Conservation (phyloP, 2,113 vertebrate species). For the Chloebia gouldiae region DNA sequence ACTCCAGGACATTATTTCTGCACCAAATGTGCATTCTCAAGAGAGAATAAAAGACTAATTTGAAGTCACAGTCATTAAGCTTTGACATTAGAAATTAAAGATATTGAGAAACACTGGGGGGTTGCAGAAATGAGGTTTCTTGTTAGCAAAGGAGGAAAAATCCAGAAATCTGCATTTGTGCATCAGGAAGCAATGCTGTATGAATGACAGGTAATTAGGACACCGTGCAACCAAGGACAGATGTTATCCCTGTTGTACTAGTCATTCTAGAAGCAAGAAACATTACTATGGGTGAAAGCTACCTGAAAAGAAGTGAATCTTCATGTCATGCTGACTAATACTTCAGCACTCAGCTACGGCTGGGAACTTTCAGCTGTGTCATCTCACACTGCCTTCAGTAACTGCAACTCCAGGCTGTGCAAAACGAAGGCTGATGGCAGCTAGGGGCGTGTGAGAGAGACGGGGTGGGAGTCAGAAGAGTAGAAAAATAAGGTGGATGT, state of each 20-base stretch:
- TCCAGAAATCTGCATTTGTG: background rate
- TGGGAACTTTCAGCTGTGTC: constrained; percentile 66
- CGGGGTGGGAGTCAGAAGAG: background rate
- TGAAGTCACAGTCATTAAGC: constrained; percentile 9
- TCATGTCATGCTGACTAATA: constrained; percentile 51
- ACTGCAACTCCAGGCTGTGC: background rate
- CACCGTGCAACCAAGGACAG: background rate
- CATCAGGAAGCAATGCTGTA: background rate
- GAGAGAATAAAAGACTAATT: constrained; percentile 12
- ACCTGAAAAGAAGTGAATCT: constrained; percentile 67
- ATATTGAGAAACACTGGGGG: background rate
- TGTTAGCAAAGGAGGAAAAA: background rate
- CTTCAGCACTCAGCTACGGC: background rate
- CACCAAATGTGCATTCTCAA: background rate
- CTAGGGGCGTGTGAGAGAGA: constrained; percentile 26
- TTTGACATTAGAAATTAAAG: constrained; percentile 6
- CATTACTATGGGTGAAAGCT: constrained; percentile 64
- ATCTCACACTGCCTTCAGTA: constrained; percentile 53
- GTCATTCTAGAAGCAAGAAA: constrained; percentile 67
- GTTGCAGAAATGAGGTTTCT: background rate
- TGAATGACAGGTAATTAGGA: constrained; percentile 18
- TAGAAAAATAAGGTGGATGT: constrained; percentile 32
- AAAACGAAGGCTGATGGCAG: background rate
- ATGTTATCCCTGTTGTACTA: constrained; percentile 19
- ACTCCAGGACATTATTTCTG: background rate